A percentile compares a stretch with the other conserved stretches of the same genome.
phyloP scores from a whole-genome alignment of 2,888 invertebrate genomes.

The Platynereis dumerilii region DNA sequence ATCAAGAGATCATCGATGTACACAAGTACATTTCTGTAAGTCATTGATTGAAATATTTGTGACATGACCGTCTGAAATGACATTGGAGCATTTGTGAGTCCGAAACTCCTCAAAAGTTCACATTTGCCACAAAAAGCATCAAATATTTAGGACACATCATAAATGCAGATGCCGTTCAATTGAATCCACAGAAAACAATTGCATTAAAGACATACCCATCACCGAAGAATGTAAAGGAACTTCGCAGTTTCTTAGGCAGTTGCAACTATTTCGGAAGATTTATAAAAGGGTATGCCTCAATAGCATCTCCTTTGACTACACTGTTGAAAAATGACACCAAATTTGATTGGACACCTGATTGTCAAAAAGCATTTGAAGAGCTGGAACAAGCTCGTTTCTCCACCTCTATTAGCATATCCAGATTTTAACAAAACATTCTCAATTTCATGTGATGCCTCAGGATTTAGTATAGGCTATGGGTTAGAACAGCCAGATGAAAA shows the following conservation, averaged over 20 bases:
- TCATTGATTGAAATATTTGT: too few species aligned
- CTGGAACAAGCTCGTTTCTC: background rate
- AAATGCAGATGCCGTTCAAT: background rate
- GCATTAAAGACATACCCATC: slow-evolving; percentile 22
- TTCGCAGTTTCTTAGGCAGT: slow-evolving; percentile 25
- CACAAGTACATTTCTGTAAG: slow-evolving; percentile 19
- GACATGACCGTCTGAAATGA: background rate
- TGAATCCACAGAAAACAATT: slow-evolving; percentile 27
- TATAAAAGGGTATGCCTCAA: slow-evolving; percentile 12
- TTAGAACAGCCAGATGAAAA: slow-evolving; percentile 25
- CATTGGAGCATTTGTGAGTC: background rate
- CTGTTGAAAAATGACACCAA: too few species aligned
- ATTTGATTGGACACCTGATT: slow-evolving; percentile 1
- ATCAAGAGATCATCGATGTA: slow-evolving; percentile 21
- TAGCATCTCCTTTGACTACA: slow-evolving; percentile 53
- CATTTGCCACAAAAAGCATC: background rate
- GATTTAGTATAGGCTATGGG: slow-evolving; percentile 28
- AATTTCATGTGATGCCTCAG: slow-evolving; percentile 33
- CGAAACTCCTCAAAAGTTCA: background rate
- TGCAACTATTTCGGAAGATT: slow-evolving; percentile 34
- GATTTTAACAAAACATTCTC: slow-evolving; percentile 31
- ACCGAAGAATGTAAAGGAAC: slow-evolving; percentile 24
- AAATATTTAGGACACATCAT: slow-evolving; percentile 37
- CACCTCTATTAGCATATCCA: slow-evolving; percentile 19
- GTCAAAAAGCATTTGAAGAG: slow-evolving; percentile 5